Conservation (phyloP, 2,888 invertebrate species). For the Pteria penguin region DNA sequence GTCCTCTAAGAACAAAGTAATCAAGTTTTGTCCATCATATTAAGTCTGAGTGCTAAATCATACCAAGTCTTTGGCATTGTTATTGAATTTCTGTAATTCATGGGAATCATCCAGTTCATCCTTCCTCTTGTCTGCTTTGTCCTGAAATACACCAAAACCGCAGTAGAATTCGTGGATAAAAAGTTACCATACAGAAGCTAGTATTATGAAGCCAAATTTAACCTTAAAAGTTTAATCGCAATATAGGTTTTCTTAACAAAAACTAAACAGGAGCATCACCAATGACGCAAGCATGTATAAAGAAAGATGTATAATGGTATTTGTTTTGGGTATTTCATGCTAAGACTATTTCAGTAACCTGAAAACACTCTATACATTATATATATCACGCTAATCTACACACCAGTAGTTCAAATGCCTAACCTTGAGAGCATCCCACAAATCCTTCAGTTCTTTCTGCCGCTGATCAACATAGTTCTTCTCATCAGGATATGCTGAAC, state of each 20-base stretch:
- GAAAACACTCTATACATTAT: background rate
- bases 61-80: slow-evolving; percentile 87
- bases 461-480: slow-evolving; percentile 90
- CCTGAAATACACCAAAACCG: slow-evolving; percentile 81
- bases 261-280: too few species aligned
- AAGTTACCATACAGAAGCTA: too few species aligned
- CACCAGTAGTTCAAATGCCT: too few species aligned
- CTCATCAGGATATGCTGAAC: slow-evolving; percentile 95
- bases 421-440: slow-evolving; percentile 91
- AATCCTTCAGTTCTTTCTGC: slow-evolving; percentile 90
- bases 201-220: too few species aligned
- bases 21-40: too few species aligned
- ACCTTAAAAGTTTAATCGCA: too few species aligned
- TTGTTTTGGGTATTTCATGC: background rate
- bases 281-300: too few species aligned
- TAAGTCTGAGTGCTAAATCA: too few species aligned
- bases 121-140: slow-evolving; percentile 91
- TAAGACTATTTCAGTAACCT: background rate
- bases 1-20: too few species aligned
- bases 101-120: slow-evolving; percentile 94
- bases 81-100: slow-evolving; percentile 95
- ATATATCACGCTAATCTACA: background rate
- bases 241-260: too few species aligned
- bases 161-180: too few species aligned
- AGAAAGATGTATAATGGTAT: too few species aligned